Evolutionary conservation across 2,797 vertebrate genomes (phyloP).

Genomic region (Lacerta bilineata): DNA sequence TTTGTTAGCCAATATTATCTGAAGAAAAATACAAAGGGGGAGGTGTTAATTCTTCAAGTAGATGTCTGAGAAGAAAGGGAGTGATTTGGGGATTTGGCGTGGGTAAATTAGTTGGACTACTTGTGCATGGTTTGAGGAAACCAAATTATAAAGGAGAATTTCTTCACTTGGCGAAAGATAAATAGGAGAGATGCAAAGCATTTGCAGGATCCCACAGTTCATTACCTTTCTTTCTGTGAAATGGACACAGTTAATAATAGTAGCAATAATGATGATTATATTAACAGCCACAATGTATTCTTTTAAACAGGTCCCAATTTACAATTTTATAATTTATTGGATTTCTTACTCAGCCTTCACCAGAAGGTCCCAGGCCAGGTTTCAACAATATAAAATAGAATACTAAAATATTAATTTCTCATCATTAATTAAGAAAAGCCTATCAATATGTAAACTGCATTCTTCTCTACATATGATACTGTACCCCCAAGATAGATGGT

Average conservation of each 20-base stretch:
- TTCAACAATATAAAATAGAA: neutral
- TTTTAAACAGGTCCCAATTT: too few species aligned
- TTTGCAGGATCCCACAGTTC: neutral
- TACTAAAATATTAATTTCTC: neutral
- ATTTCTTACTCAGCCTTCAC: too few species aligned
- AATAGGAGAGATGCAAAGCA: neutral
- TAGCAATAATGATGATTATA: neutral
- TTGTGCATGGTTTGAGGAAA: conserved; percentile 41
- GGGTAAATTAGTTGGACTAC: neutral
- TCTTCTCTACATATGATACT: neutral
- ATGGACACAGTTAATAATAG: neutral
- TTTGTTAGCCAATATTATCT: conserved; percentile 36
- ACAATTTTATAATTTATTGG: too few species aligned
- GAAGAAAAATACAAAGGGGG: conserved; percentile 33
- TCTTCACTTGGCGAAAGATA: conserved; percentile 8
- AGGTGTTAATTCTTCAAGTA: conserved; percentile 42
- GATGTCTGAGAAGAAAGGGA: conserved; percentile 40
- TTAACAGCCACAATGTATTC: neutral
- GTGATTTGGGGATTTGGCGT: conserved; percentile 18
- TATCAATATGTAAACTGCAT: neutral
- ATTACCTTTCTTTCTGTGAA: neutral
- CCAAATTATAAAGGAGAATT: conserved; percentile 38
- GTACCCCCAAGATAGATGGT: neutral
- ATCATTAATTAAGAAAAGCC: neutral
- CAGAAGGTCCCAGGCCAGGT: too few species aligned